These are phyloP conservation scores for Bicyclus anynana DNA, from an alignment of 1,140 invertebrate genomes.

Conservation along the genomic window DNA sequence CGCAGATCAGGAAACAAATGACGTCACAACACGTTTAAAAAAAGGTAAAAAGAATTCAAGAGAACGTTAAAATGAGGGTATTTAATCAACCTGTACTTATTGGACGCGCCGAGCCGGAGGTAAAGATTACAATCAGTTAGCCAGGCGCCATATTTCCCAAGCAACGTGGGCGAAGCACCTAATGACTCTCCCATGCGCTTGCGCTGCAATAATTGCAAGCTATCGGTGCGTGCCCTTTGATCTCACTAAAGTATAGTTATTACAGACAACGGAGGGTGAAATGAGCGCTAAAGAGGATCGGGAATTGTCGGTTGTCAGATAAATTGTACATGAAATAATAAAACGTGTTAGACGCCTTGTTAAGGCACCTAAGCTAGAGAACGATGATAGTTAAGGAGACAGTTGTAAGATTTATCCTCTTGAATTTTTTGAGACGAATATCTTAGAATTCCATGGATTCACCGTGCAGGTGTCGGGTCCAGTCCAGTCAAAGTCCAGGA, in stretches of 20 bases:
- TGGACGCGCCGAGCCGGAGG: conserved; percentile 54
- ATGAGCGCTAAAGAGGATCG: conserved; percentile 58
- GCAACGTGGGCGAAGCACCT: conserved; percentile 55
- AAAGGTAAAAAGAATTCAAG: no score
- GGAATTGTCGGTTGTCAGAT: conserved; percentile 49
- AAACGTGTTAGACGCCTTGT: conserved; percentile 51
- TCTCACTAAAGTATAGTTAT: conserved; percentile 65
- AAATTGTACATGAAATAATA: conserved; percentile 47
- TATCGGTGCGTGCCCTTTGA: conserved; percentile 59
- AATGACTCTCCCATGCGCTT: conserved; percentile 64
- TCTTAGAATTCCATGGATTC: no score
- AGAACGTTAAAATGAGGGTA: background rate
- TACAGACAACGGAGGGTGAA: conserved; percentile 56
- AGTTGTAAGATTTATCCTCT: background rate
- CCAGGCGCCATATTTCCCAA: conserved; percentile 47
- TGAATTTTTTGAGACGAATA: no score
- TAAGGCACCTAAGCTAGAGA: conserved; percentile 33
- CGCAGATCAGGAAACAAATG: no score
- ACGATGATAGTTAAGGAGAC: background rate
- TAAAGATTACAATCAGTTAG: conserved; percentile 63
- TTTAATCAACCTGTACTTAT: conserved; percentile 15
- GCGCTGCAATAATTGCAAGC: conserved; percentile 64
- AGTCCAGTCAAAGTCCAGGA: no score
- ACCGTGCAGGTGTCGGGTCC: no score
- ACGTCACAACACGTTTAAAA: no score